Conservation (phyloP, 1,140 invertebrate genomes). For the Platorchestia sp. region DNA sequence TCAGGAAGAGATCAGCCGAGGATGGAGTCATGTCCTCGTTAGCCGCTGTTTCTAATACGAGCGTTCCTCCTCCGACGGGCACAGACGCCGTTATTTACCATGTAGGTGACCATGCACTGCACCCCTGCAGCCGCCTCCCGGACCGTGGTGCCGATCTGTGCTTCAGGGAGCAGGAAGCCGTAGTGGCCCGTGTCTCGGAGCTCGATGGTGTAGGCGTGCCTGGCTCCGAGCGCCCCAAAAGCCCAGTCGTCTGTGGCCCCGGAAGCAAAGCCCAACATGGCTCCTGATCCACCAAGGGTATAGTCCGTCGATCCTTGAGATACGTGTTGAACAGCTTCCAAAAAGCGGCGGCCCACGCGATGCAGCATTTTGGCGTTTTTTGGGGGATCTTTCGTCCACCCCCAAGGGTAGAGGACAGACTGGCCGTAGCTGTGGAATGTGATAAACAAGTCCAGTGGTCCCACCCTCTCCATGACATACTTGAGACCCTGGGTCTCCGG, state of each 20-base stretch:
- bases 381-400: constrained; percentile 75
- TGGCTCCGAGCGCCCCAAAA: constrained; percentile 81
- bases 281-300: constrained; percentile 60
- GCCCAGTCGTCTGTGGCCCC: constrained; percentile 74
- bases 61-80: constrained; percentile 33
- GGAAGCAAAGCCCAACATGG: constrained; percentile 69
- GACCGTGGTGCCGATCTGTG: constrained; percentile 80
- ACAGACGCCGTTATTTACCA: constrained; percentile 59
- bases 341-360: constrained; percentile 59
- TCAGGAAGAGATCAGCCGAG: background rate
- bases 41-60: background rate
- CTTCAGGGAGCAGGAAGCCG: constrained; percentile 82
- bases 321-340: constrained; percentile 58
- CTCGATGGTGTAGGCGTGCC: constrained; percentile 92
- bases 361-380: constrained; percentile 57
- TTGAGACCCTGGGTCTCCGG: constrained; percentile 69
- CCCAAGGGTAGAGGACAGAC: constrained; percentile 89
- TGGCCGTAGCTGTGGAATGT: constrained; percentile 92
- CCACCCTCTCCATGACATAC: constrained; percentile 66
- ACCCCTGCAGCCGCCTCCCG: constrained; percentile 80
- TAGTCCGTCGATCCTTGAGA: constrained; percentile 59
- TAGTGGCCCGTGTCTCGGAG: constrained; percentile 79
- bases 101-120: constrained; percentile 61
- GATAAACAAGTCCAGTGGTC: constrained; percentile 79
- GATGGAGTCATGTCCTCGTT: background rate